Conservation (phyloP, 2,888 invertebrate genomes). For the Melanophora roralis region DNA sequence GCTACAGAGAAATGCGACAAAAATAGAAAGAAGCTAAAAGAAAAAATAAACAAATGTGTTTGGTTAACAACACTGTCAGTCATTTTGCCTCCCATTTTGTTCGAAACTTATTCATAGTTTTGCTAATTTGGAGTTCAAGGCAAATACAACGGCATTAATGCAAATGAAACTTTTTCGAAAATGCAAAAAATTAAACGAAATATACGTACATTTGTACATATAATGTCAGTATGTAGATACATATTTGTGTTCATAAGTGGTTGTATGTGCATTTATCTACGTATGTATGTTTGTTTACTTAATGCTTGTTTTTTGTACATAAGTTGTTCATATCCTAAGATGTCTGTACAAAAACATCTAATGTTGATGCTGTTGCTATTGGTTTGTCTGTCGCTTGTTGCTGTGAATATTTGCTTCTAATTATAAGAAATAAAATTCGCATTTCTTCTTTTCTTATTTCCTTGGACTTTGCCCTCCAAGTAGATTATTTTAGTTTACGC, state of each 20-base stretch:
- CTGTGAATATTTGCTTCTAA: slow-evolving; percentile 41
- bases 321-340: slow-evolving; percentile 1
- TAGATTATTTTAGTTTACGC: slow-evolving; percentile 35
- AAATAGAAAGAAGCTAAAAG: background rate
- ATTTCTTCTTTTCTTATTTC: slow-evolving; percentile 24
- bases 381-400: slow-evolving; percentile 30
- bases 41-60: slow-evolving; percentile 34
- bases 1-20: background rate
- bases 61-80: slow-evolving; percentile 41
- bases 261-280: background rate
- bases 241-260: too few species aligned
- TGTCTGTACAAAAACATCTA: background rate
- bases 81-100: slow-evolving; percentile 17
- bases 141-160: slow-evolving; percentile 45
- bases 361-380: too few species aligned
- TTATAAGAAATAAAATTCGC: slow-evolving; percentile 43
- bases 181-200: slow-evolving; percentile 17
- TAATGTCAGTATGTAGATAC: background rate
- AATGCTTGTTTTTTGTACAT: slow-evolving; percentile 51
- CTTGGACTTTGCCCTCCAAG: slow-evolving; percentile 52
- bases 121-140: slow-evolving; percentile 59
- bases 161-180: slow-evolving; percentile 19
- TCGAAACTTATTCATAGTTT: background rate
- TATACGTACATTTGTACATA: too few species aligned
- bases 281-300: slow-evolving; percentile 20